These are phyloP conservation scores for Eupelmus urozonus DNA, from an alignment of 2,888 invertebrate species.

Conservation along the genomic window DNA sequence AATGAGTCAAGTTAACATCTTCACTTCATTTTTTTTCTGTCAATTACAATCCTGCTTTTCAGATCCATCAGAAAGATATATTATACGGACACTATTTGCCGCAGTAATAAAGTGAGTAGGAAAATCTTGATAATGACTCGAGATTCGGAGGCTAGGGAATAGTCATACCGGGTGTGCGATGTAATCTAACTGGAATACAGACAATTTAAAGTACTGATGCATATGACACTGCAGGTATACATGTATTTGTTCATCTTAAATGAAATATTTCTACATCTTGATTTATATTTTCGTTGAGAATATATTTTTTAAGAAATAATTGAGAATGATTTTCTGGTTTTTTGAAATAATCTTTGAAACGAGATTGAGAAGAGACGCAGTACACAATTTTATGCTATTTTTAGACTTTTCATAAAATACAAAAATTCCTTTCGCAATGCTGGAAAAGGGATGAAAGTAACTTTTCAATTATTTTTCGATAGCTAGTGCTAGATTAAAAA, in stretches of 20 bases:
- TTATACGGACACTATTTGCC: background rate
- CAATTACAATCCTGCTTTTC: background rate
- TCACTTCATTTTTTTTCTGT: no score
- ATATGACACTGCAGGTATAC: constrained; percentile 3
- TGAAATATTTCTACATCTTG: background rate
- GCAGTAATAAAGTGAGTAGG: background rate
- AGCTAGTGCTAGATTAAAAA: no score
- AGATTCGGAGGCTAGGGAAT: constrained; percentile 1
- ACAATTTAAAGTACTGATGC: constrained; percentile 12
- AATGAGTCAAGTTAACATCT: no score
- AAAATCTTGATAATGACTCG: constrained; percentile 28
- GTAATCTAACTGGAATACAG: constrained; percentile 38
- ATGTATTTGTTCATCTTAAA: background rate
- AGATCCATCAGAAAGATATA: background rate
- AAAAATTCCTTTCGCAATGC: no score
- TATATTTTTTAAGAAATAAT: background rate
- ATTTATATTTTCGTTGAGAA: background rate
- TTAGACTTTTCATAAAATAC: no score
- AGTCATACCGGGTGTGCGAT: constrained; percentile 31
- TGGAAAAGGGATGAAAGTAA: no score
- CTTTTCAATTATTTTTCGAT: no score
- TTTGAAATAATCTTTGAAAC: no score
- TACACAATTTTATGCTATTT: no score
- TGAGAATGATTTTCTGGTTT: no score
- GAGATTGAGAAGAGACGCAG: no score